Evolutionary conservation across 2,888 invertebrate species (phyloP), one percentile per base, ranked within the genome.

Genomic region (Eretmocerus hayati): DNA sequence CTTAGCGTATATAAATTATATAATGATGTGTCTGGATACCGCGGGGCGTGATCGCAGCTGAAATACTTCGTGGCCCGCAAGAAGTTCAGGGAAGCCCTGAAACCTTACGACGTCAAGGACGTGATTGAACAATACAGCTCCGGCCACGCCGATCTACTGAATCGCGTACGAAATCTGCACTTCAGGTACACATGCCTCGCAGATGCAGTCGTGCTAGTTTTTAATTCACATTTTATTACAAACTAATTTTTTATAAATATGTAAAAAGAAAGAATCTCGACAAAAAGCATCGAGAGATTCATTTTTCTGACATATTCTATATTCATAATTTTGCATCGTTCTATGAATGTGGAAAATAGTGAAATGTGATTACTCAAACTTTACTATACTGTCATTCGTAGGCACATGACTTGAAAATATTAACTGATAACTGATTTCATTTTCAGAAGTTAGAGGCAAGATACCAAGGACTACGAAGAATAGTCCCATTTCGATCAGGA

Each of bases 71-170:
- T 90, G 73, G 87, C 90, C 71, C 81, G 90, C 74, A 81, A 85
- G 77, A 89, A 90, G 78, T 91, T 91, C 81, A 86, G 87, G 76
- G 90, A 90, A 77, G 90, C 90, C 66, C 79, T 90, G 74, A 87
- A 90, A 77, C 91, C 91, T 59, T 91, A 91, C 76, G 91, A 91
- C 77, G 90, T 91, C 69, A 91, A 90, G 79, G 91, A 91, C 76
- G 90, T 91, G 72, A 90, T 91, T 74, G 90, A 91, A 75, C 90
- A 91, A 75, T 90, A 90, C 77, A 88, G 88, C 54, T 87, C 88
- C 62, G 84, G 84, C 68, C 88, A 89, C 74, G 87, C 90, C 58
- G 90, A 91, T 75, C 84, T 91, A 72, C 81, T 90, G 69, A 85
- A 86, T 71, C 77, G 90, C 74, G 87, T 89, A 72, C 89, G 88